phyloP scores from a whole-genome alignment of 2,797 vertebrate genomes.

The Acipenser transmontanus region DNA sequence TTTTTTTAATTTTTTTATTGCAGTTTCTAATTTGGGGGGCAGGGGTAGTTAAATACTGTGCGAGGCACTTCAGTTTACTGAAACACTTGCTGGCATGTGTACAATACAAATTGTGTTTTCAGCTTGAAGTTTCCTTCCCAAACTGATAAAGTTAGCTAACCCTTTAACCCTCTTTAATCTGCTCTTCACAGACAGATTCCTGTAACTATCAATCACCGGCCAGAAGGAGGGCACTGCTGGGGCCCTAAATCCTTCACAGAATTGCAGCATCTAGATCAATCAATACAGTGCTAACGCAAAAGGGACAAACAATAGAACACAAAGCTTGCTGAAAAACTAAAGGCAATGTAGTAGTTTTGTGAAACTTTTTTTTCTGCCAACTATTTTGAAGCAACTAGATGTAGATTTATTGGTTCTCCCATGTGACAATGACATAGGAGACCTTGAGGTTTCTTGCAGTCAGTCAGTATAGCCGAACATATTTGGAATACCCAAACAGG shows the following conservation, averaged over 20 bases:
- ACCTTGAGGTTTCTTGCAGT: too few relatives aligned
- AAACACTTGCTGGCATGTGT: background rate
- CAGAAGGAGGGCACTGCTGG: background rate
- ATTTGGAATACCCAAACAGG: too few relatives aligned
- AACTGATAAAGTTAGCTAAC: background rate
- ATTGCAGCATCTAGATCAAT: background rate
- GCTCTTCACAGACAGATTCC: background rate
- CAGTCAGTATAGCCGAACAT: too few relatives aligned
- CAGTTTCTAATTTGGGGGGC: background rate
- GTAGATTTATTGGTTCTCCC: too few relatives aligned
- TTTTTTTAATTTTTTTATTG: too few relatives aligned
- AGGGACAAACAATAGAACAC: too few relatives aligned
- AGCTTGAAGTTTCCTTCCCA: background rate
- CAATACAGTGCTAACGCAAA: too few relatives aligned
- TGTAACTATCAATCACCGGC: background rate
- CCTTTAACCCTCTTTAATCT: background rate
- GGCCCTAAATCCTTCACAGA: background rate
- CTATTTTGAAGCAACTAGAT: too few relatives aligned
- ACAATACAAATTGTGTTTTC: background rate
- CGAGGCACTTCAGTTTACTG: background rate
- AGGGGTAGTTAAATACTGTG: background rate
- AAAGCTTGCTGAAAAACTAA: too few relatives aligned
- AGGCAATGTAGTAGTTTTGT: too few relatives aligned
- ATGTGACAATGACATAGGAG: too few relatives aligned
- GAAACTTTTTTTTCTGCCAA: too few relatives aligned